Evolutionary conservation across 2,113 vertebrate species (phyloP).

Genomic region (Tachysurus fulvidraco): DNA sequence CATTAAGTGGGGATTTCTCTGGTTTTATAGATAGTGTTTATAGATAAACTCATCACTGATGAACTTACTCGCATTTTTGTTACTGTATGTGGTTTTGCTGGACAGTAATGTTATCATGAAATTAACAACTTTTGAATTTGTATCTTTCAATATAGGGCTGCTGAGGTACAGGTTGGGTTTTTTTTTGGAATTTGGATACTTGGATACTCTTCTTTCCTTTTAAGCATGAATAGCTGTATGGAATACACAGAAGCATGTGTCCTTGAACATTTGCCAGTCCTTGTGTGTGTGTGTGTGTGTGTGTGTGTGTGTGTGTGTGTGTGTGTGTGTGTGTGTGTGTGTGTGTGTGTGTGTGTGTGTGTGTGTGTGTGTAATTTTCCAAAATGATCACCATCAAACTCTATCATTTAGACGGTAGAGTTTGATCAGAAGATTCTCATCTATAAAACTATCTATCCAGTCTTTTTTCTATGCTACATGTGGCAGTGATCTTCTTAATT

Average conservation of each 20-base stretch:
- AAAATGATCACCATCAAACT: not conserved
- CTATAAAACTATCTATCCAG: not conserved
- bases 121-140: not conserved
- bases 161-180: not conserved
- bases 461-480: not conserved
- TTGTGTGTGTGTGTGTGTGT: slow-evolving; percentile 12
- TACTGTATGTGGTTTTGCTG: not conserved
- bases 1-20: not conserved
- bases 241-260: slow-evolving; percentile 28
- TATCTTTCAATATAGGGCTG: not conserved
- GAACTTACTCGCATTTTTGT: not conserved
- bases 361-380: slow-evolving; percentile 14
- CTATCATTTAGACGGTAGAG: not conserved
- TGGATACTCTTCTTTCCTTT: not conserved
- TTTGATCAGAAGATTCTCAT: not conserved
- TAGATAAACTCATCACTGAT: not conserved
- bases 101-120: not conserved
- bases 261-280: slow-evolving; percentile 41
- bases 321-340: not conserved
- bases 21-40: not conserved
- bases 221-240: slow-evolving; percentile 32
- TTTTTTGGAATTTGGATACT: not conserved
- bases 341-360: slow-evolving; percentile 4
- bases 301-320: not conserved
- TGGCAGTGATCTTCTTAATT: not conserved